Conservation (phyloP, 2,797 vertebrate species). For the Parauchenoglanis punctatus region DNA sequence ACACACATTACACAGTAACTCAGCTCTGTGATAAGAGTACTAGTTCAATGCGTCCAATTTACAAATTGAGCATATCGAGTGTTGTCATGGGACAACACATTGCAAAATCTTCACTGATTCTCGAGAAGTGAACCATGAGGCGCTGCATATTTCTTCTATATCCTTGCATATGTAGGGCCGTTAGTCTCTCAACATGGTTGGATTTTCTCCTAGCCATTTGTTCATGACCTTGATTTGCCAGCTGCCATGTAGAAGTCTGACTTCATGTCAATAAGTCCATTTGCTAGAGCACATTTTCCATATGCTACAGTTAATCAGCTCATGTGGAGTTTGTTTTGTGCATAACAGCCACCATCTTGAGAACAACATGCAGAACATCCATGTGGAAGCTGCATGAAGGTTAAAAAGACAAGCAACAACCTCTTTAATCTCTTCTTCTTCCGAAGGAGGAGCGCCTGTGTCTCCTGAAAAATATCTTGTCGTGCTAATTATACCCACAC, state of each 20-base stretch:
- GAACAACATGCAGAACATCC: conserved; percentile 33
- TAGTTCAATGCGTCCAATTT: not conserved
- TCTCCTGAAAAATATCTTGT: conserved; percentile 62
- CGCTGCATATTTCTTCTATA: not conserved
- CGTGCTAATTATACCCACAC: conserved; percentile 64
- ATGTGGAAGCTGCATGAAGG: conserved; percentile 56
- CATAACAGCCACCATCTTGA: not conserved
- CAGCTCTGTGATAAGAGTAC: not conserved
- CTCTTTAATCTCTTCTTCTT: conserved; percentile 31
- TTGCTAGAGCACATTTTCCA: not conserved
- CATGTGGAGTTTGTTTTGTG: conserved; percentile 6
- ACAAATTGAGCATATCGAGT: not conserved
- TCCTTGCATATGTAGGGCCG: not conserved
- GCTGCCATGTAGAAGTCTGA: not conserved
- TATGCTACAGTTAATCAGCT: conserved; percentile 26
- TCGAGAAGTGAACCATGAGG: not conserved
- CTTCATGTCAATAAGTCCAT: not conserved
- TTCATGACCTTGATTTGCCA: not conserved
- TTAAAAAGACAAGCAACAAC: conserved; percentile 58
- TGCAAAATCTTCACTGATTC: not conserved
- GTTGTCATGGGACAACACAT: not conserved
- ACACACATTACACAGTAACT: not conserved
- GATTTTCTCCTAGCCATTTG: not conserved
- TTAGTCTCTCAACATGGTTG: not conserved
- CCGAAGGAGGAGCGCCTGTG: conserved; percentile 24